Evolutionary conservation across 2,888 invertebrate species (phyloP), one percentile per base, ranked within the genome.

Genomic region (Microplitis deprimator): DNA sequence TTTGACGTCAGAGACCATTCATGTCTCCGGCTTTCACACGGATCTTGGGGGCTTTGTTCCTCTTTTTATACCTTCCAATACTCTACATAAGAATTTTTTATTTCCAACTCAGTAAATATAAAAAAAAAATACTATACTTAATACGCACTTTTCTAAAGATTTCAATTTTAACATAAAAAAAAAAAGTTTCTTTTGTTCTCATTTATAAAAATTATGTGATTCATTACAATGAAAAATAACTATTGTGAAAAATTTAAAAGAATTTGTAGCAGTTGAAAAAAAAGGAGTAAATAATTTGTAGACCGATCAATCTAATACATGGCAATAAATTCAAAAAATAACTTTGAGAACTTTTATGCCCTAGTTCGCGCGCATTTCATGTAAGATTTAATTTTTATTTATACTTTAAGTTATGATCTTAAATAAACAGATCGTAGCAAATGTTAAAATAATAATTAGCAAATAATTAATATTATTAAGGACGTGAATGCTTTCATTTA

Each of bases 1-100:
- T 83, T 88, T 89, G 89, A 89, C 89, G 89, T 89, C 89, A 89
- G 83, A 83, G 78, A 75, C 85, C 87, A 87, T 88, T 87, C 87
- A 86, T 84, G 85, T 83, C 20, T 79, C 79, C 84, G 62, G 88
- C 89, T 89, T 89, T 89, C 89, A 88, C 89, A 84, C 89, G 89
- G 89, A 89, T 88, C 88, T 88, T 82, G 82, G 20, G 84, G 62
- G 29, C 85, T 85, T 88, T 84, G 86, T 86, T 84, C 71, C 17
- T 65, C 10, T 64, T 69, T 67, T 65, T 50, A 70, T 74, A 8
- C 60, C n/a, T 10, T 50, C 50, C 13, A 72, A 38, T 10, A 41
- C 65, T 50, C 59, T 67, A 29, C 20, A n/a, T 60, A 20, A n/a
- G 38, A 20, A 41, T 74, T 39, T 29, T 13, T 67, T 67, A 50